phyloP scores from a whole-genome alignment of 2,113 vertebrate genomes.

The Paramormyrops kingsleyae region DNA sequence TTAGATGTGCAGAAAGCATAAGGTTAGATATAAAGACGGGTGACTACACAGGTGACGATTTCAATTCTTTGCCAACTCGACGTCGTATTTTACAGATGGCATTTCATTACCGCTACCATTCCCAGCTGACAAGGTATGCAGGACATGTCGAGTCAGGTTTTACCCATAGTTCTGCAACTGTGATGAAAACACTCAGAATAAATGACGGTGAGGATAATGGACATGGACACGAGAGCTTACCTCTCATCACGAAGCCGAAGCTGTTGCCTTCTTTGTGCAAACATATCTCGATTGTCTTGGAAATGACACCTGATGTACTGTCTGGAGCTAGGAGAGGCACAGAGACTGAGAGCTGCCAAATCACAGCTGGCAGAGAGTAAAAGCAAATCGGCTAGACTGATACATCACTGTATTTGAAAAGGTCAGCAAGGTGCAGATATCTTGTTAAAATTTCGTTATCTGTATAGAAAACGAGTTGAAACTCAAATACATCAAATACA shows the following conservation, averaged over 20 bases:
- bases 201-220: neutral
- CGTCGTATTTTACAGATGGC: neutral
- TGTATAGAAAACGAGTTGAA: neutral
- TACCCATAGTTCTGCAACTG: neutral
- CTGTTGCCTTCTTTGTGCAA: conserved; percentile 94
- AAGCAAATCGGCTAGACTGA: neutral
- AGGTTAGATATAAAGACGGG: neutral
- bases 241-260: conserved; percentile 94
- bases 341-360: neutral
- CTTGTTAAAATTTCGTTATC: neutral
- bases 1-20: neutral
- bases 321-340: conserved; percentile 68
- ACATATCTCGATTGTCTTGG: conserved; percentile 92
- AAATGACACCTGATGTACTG: conserved; percentile 78
- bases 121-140: neutral
- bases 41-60: neutral
- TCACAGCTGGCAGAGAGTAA: neutral
- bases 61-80: neutral
- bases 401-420: neutral
- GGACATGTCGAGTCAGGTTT: neutral
- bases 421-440: neutral
- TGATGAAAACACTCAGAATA: neutral
- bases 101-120: neutral
- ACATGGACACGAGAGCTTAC: conserved; percentile 43
- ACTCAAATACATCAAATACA: neutral